Base-by-base conservation (phyloP, 1,140 invertebrate species). In the Hycleus cichorii region DNA sequence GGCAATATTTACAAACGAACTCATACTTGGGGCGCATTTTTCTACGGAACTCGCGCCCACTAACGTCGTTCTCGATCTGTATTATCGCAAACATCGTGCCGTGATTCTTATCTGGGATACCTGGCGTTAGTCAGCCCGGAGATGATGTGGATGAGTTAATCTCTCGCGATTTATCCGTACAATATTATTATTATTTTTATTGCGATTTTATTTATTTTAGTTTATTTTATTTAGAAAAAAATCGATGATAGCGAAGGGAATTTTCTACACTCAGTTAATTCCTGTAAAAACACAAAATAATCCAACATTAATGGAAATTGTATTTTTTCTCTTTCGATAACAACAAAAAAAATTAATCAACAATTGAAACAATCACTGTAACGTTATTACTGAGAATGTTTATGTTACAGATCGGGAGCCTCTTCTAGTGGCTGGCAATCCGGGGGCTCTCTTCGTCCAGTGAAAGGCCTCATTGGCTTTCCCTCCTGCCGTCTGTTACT, bases 1-100 rank as follows among this genome's bases (percentile, higher is more conserved):
- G 89, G 83, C 97, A 99, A 83, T 92, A 98, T 78, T 95, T 93
- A 86, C 97, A 99, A 76, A 98, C 92, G 80, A 96, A 98, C 81
- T 98, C 91, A 82, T 93, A 95, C 82, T 95, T 90, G 79, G 88
- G 84, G 76, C 89, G 82, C 88, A 91, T 90, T 81, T 91, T 95
- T 76, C 93, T 89, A 76, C 93, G 84, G 81, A 91, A 91, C 82
- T 91, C 88, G 79, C 88, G 83, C 78, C 87, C 84, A 80, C 89
- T 86, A 79, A 91, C 89, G 81, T 91, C 89, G 80, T 87, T 87
- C 81, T 91, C 89, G 79, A 91, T 89, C 82, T 87, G 85, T 85
- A 89, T 88, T 79, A 89, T 85, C 76, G 87, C 86, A 80, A 88
- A 89, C 87, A 89, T 89, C 79, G 80, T 85, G 81, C 44, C 51